Base-by-base conservation (phyloP, 2,888 invertebrate species). In the Resseliella maxima region DNA sequence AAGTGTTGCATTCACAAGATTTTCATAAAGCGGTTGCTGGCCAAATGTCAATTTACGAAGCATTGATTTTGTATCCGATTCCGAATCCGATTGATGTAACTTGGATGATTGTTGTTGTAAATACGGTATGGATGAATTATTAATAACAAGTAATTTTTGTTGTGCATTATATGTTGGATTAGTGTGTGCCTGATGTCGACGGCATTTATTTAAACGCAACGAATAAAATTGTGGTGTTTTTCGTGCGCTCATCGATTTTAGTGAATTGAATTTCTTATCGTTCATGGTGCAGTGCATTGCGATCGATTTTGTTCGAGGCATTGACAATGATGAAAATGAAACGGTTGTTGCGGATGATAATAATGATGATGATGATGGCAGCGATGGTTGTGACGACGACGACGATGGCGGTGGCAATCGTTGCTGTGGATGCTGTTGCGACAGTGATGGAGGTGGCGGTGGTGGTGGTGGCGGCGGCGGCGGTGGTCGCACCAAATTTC, bases 1-100 rank as follows among this genome's bases (percentile, higher is more conserved):
- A 90, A 94, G 94, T 88, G 94, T 94, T 24, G 94, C 94, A 89
- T 94, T 94, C 81, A 93, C 94, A 86, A 94, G 90, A 89, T 94
- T 94, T 90, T 94, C 93, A 89, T 94, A 94, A 87, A 92, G 89
- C 87, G 91, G 91, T 87, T 90, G 90, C 88, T 91, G 91, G 87
- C 90, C 90, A 88, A 90, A 89, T 88, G 89, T 90, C 88, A 90
- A 88, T 87, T 89, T 88, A 21, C 88, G 35, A 5, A 27, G 18
- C 27, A 45, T 38, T 2, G 27, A 45, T 15, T n/a, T 46, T 3
- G 72, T 15, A 3, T 72, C 72, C 10, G 27, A 12, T 0, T 72
- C 72, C 31, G 72, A 72, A 35, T 72, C 72, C 0, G 72, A 72
- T 31, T 72, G 72, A 72, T 72, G 72, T 27, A 15, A 72, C 35